Evolutionary conservation across 2,888 invertebrate species (phyloP).

Genomic region (Acheta domesticus): DNA sequence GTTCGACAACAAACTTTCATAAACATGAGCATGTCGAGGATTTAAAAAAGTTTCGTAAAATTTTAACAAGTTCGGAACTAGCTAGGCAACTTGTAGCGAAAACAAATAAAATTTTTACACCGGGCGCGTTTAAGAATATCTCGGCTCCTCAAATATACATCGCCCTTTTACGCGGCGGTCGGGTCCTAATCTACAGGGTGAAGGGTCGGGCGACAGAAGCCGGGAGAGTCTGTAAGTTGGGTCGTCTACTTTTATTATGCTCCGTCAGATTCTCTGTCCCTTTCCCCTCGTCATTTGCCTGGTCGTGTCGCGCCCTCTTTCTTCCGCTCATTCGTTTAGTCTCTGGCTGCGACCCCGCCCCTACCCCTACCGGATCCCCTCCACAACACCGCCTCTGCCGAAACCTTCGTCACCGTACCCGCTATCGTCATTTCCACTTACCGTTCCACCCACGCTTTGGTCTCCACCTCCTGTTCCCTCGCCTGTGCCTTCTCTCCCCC

Average conservation of each 20-base stretch:
- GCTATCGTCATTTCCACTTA: too few species aligned
- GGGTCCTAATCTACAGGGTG: background rate
- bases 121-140: slow-evolving; percentile 9
- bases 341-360: background rate
- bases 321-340: background rate
- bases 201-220: background rate
- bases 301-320: background rate
- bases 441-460: too few species aligned
- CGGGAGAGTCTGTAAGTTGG: background rate
- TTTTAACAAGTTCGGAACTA: background rate
- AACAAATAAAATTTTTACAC: slow-evolving; percentile 10
- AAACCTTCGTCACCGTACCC: too few species aligned
- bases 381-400: too few species aligned
- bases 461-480: too few species aligned
- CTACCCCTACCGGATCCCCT: background rate
- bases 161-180: background rate
- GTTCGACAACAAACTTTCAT: too few species aligned
- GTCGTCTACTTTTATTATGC: slow-evolving; percentile 1
- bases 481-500: too few species aligned
- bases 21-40: too few species aligned
- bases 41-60: background rate
- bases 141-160: slow-evolving; percentile 4
- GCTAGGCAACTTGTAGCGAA: background rate
- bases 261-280: background rate
- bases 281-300: background rate